These are phyloP conservation scores for Heliconius congener DNA, from an alignment of 1,140 invertebrate genomes.

Conservation along the genomic window DNA sequence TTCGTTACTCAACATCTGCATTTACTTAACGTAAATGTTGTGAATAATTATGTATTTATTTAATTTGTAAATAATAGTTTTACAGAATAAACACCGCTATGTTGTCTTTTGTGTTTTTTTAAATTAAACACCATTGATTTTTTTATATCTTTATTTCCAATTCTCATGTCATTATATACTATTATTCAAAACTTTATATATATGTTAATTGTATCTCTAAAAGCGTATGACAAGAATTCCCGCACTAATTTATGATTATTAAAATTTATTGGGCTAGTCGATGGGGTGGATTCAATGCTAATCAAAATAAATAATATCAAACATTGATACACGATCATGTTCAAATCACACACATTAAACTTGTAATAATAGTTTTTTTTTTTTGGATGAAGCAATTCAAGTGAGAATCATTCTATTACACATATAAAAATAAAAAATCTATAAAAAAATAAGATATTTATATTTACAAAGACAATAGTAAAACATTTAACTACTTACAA, in stretches of 20 bases:
- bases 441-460: neutral
- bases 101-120: conserved; percentile 32
- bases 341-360: too few species aligned
- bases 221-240: neutral
- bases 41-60: conserved; percentile 65
- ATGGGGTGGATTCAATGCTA: too few species aligned
- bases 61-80: conserved; percentile 73
- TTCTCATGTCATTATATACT: neutral
- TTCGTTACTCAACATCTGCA: conserved; percentile 38
- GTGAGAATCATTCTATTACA: too few species aligned
- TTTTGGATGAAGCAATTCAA: too few species aligned
- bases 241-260: neutral
- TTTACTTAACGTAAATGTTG: conserved; percentile 63
- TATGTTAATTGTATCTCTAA: neutral
- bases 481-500: conserved; percentile 20
- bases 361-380: too few species aligned
- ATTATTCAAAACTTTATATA: neutral
- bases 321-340: too few species aligned
- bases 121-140: neutral
- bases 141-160: neutral
- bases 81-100: conserved; percentile 52
- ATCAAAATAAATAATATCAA: too few species aligned
- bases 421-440: neutral
- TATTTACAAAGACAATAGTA: neutral
- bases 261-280: neutral